Percentiles rank a stretch among this genome's conserved stretches.
These are phyloP conservation scores for Blera fallax DNA, from an alignment of 2,888 invertebrate species.

Conservation along the genomic window DNA sequence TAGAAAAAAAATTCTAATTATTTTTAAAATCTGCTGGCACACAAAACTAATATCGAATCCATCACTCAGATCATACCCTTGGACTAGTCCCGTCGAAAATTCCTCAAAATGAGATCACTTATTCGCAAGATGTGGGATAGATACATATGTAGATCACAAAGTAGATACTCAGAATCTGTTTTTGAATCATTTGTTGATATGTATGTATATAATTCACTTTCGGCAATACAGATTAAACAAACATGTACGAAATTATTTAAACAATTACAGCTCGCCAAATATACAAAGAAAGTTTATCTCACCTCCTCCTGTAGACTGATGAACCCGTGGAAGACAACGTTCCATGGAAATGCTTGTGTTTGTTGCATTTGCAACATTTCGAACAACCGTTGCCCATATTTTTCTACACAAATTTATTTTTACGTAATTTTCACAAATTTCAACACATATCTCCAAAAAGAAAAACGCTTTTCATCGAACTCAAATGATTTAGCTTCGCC, in stretches of 20 bases:
- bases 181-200: conserved; percentile 50
- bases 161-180: conserved; percentile 18
- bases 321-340: conserved; percentile 80
- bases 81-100: conserved; percentile 56
- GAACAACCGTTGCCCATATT: conserved; percentile 82
- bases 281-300: conserved; percentile 59
- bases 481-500: not conserved
- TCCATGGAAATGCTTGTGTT: conserved; percentile 79
- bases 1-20: conserved; percentile 36
- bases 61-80: conserved; percentile 53
- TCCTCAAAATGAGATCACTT: conserved; percentile 59
- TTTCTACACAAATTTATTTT: conserved; percentile 7
- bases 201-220: conserved; percentile 29
- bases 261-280: conserved; percentile 38
- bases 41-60: conserved; percentile 8
- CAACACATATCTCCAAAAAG: not conserved
- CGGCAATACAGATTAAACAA: conserved; percentile 14
- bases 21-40: conserved; percentile 30
- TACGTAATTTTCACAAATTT: conserved; percentile 20
- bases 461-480: not conserved
- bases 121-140: conserved; percentile 9
- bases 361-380: conserved; percentile 81
- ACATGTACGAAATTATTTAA: conserved; percentile 27
- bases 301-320: conserved; percentile 81
- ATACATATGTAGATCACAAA: conserved; percentile 28